Base-by-base conservation (phyloP, 1,140 invertebrate genomes). In the Hestina assimilis region DNA sequence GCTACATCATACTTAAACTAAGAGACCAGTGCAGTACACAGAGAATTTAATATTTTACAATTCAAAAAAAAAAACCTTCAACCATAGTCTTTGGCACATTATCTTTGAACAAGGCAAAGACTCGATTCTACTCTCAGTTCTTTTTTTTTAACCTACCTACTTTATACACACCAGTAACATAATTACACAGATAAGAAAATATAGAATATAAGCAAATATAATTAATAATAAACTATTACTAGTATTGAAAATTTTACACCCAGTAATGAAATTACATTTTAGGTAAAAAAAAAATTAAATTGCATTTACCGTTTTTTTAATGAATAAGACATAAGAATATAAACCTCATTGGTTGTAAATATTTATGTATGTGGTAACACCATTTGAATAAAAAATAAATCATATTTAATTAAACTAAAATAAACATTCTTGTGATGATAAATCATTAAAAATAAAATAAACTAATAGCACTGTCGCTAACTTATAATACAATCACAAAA, bases 51-150 rank as follows among this genome's bases (percentile, higher is more conserved):
- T 65, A 69, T 69, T 69, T 71, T 59, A 70, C 60, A 72, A 48
- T 19, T 31, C 61, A 62, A 63, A 46, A 72, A n/a, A n/a, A 72
- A 68, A 69, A 69, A 65, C 67, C 70, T 72, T 74, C 72, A 75
- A 79, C 72, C 73, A 70, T 78, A 85, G 82, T 87, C 83, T 87
- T 87, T 87, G 83, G 82, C 83, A 87, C 83, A 75, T 72, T 74
- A 83, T 87, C 83, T 87, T 87, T 85, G 83, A 83, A 77, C 58
- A 68, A 67, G 70, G 74, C 83, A 83, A 87, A 87, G 83, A 87
- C 83, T 83, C 79, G 66, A 74, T 69, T 67, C 66, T 66, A 73
- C 70, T 54, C 58, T 79, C 76, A 83, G 72, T 79, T 79, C 80
- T 72, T 73, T 79, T 74, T 72, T n/a, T n/a, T n/a, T n/a, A n/a